Evolutionary conservation across 2,888 invertebrate genomes (phyloP).

Genomic region (Macrosiphum euphorbiae): DNA sequence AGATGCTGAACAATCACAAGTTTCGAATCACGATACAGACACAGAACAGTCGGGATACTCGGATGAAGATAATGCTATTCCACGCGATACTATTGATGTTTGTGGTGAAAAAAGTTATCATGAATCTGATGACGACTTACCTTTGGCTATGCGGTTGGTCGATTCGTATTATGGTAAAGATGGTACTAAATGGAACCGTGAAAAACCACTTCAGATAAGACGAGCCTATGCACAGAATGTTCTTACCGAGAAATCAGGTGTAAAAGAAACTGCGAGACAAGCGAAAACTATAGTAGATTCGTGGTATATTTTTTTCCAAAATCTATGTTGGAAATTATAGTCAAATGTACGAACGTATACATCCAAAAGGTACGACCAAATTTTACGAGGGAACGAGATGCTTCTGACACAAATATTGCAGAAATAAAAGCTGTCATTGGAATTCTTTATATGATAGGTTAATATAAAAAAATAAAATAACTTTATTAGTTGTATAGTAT

Average conservation of each 20-base stretch:
- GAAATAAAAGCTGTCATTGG: conserved; percentile 63
- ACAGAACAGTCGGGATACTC: not conserved
- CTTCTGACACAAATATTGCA: conserved; percentile 52
- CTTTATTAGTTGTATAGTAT: too few species aligned
- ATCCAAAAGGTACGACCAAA: not conserved
- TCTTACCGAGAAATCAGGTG: not conserved
- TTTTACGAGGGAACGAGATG: conserved; percentile 15
- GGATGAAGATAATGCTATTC: not conserved
- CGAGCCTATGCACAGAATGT: not conserved
- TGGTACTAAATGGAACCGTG: conserved; percentile 10
- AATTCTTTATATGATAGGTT: conserved; percentile 41
- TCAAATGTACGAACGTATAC: conserved; percentile 40
- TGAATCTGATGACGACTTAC: conserved; percentile 9
- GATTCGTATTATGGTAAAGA: conserved; percentile 14
- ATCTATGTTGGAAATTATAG: conserved; percentile 26
- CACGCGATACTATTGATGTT: not conserved
- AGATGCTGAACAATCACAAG: not conserved
- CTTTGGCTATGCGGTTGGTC: not conserved
- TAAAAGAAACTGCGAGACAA: not conserved
- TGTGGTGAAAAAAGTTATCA: not conserved
- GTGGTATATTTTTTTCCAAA: conserved; percentile 26
- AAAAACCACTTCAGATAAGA: conserved; percentile 5
- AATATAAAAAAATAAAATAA: too few species aligned
- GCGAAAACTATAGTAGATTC: conserved; percentile 7
- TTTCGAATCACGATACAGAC: conserved; percentile 22